Percentiles rank a stretch among this genome's conserved stretches.
phyloP scores from a whole-genome alignment of 2,797 vertebrate genomes.

The Myoxocephalus aenaeus region DNA sequence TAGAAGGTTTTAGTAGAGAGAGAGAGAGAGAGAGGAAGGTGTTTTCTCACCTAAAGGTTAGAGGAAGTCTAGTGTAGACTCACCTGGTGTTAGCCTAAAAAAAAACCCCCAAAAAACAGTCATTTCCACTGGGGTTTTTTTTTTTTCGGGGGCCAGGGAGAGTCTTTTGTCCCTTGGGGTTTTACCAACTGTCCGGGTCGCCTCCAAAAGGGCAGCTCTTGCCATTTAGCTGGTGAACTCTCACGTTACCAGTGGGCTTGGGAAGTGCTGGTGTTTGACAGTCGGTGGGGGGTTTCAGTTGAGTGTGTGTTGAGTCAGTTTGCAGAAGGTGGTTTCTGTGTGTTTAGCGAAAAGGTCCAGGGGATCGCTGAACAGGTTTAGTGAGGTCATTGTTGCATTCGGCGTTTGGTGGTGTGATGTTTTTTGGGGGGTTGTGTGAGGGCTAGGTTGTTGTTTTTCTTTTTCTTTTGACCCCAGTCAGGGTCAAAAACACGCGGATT shows the following conservation, averaged over 20 bases:
- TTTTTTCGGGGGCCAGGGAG: background rate
- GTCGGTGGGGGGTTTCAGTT: constrained; percentile 20
- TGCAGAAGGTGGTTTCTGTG: constrained; percentile 48
- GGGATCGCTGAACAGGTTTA: constrained; percentile 56
- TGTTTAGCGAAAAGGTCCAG: constrained; percentile 41
- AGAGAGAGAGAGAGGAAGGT: constrained; percentile 21
- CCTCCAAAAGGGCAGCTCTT: constrained; percentile 10
- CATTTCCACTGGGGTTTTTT: too few species aligned
- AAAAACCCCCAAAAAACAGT: too few species aligned
- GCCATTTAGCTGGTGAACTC: constrained; percentile 43
- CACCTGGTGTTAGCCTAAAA: constrained; percentile 38
- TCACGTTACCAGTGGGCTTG: constrained; percentile 38
- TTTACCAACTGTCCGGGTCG: constrained; percentile 22
- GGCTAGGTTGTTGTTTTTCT: constrained; percentile 3
- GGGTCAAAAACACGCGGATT: constrained; percentile 49
- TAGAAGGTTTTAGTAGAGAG: constrained; percentile 33
- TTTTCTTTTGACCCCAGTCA: constrained; percentile 25
- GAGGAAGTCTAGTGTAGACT: constrained; percentile 72
- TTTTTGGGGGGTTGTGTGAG: background rate
- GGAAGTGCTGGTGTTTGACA: constrained; percentile 14
- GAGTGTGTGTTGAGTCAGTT: constrained; percentile 40
- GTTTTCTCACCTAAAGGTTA: constrained; percentile 69
- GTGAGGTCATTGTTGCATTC: constrained; percentile 29
- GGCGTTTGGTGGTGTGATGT: constrained; percentile 9
- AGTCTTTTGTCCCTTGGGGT: constrained; percentile 18